Percentiles rank a stretch among this genome's conserved stretches.
Evolutionary conservation across 2,888 invertebrate species (phyloP).

Genomic region (Tenthredo distinguenda): DNA sequence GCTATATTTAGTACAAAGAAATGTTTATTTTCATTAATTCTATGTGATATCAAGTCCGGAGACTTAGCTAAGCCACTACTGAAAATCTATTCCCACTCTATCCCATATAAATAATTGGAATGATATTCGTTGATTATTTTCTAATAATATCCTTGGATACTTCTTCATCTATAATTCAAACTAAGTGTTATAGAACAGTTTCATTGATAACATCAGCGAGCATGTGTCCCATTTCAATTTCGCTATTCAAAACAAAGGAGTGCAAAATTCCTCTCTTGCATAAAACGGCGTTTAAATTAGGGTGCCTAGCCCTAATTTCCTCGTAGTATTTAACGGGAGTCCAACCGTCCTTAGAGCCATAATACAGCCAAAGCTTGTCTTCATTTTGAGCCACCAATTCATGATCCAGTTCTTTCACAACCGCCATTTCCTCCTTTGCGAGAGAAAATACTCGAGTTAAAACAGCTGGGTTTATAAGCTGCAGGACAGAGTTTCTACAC

Average conservation of each 20-base stretch:
- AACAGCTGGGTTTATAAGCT: conserved; percentile 82
- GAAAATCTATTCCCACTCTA: neutral
- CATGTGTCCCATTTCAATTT: conserved; percentile 80
- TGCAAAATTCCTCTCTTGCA: conserved; percentile 85
- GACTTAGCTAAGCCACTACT: neutral
- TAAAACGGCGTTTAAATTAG: conserved; percentile 82
- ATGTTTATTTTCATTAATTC: neutral
- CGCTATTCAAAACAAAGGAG: conserved; percentile 88
- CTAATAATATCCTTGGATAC: neutral
- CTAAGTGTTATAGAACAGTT: conserved; percentile 58
- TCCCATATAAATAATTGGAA: conserved; percentile 2
- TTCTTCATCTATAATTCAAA: neutral
- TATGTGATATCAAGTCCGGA: neutral
- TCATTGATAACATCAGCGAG: conserved; percentile 70
- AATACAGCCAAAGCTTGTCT: conserved; percentile 88
- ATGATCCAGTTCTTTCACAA: conserved; percentile 84
- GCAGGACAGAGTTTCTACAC: conserved; percentile 79
- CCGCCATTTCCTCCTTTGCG: conserved; percentile 90
- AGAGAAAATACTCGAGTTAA: conserved; percentile 85
- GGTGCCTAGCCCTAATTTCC: conserved; percentile 82
- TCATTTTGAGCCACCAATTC: conserved; percentile 81
- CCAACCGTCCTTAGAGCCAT: conserved; percentile 91
- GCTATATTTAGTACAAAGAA: conserved; percentile 4
- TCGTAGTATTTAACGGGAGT: conserved; percentile 87
- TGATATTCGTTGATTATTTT: conserved; percentile 11